These are phyloP conservation scores for Epizoanthus rinbou DNA, from an alignment of 92 coral and sea anemone genomes.

Conservation along the genomic window DNA sequence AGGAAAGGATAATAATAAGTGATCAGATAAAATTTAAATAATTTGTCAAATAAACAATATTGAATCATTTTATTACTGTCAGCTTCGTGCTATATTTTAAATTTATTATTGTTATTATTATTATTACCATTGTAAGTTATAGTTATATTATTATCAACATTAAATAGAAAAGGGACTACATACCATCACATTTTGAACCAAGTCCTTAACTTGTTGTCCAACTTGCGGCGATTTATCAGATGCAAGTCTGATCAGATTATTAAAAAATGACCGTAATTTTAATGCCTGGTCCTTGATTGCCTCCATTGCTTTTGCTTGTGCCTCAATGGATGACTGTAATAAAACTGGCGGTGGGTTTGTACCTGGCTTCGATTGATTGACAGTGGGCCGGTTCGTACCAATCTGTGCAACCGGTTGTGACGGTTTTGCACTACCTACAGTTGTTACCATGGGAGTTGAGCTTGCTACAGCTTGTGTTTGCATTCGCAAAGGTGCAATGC, in stretches of 20 bases:
- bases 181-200: slow-evolving; percentile 96
- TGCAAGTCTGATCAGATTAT: slow-evolving; percentile 87
- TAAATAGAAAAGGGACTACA: slow-evolving; percentile 21
- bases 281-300: slow-evolving; percentile 89
- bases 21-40: too few species aligned
- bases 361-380: slow-evolving; percentile 47
- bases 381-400: slow-evolving; percentile 47
- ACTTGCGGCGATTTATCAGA: slow-evolving; percentile 95
- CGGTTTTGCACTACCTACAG: slow-evolving; percentile 44
- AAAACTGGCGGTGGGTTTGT: slow-evolving; percentile 53
- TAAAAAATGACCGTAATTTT: slow-evolving; percentile 87
- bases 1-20: too few species aligned
- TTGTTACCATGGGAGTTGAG: slow-evolving; percentile 47
- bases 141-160: too few species aligned
- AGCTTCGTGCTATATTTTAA: too few species aligned
- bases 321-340: slow-evolving; percentile 59
- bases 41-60: too few species aligned
- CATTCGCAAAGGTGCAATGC: slow-evolving; percentile 40
- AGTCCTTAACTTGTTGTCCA: slow-evolving; percentile 90
- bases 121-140: too few species aligned
- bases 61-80: too few species aligned
- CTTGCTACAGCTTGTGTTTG: slow-evolving; percentile 38
- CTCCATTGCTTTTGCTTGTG: slow-evolving; percentile 60
- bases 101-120: too few species aligned
- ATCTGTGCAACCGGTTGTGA: slow-evolving; percentile 46